Percentiles rank a stretch among this genome's conserved stretches.
Evolutionary conservation across 2,797 vertebrate genomes (phyloP).

Genomic region (Fringilla coelebs): DNA sequence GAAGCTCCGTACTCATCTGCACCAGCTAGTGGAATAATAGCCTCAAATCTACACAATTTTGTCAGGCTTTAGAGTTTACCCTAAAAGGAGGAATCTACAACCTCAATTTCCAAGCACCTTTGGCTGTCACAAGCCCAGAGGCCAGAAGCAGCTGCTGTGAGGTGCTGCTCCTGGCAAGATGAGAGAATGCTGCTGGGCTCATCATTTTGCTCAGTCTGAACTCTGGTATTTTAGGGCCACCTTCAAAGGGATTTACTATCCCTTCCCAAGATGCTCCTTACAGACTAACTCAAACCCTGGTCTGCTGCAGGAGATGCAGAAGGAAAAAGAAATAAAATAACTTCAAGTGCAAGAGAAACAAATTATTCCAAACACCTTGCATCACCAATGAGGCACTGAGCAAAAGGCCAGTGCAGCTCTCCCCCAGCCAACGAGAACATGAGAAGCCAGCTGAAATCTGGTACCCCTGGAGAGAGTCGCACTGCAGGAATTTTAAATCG

Average conservation of each 20-base stretch:
- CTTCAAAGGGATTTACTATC: background rate
- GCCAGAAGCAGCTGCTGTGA: background rate
- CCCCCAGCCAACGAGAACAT: background rate
- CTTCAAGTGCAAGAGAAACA: background rate
- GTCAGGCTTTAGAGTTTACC: background rate
- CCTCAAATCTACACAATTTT: rapidly evolving
- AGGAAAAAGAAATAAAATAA: background rate
- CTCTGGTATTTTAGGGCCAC: background rate
- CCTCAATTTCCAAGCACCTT: rapidly evolving
- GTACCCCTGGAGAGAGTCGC: background rate
- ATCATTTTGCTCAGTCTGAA: background rate
- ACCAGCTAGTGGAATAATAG: rapidly evolving
- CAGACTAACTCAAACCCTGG: background rate
- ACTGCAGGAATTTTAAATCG: background rate
- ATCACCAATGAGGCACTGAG: background rate
- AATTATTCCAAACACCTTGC: background rate
- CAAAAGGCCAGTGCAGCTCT: background rate
- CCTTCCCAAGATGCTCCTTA: background rate
- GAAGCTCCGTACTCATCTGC: background rate
- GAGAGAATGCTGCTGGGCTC: background rate
- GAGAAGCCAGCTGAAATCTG: background rate
- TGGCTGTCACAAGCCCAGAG: background rate
- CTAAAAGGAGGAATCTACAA: background rate
- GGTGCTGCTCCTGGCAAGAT: background rate
- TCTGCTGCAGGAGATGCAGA: background rate